Percentiles rank a stretch among this genome's conserved stretches.
These are phyloP conservation scores for Nasonia oneida DNA, from an alignment of 2,888 invertebrate genomes.

Conservation along the genomic window DNA sequence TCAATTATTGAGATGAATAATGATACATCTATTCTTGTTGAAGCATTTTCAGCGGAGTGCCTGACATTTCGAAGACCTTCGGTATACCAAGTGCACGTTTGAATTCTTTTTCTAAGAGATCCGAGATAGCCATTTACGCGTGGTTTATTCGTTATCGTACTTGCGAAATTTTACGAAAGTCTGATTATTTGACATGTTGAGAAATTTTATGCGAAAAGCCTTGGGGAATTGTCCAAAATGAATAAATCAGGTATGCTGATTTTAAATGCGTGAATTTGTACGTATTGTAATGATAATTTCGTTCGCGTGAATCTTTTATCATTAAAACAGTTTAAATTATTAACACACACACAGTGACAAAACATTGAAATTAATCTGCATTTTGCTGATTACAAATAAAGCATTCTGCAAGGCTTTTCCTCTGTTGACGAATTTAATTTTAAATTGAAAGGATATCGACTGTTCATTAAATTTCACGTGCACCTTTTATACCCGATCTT, in stretches of 20 bases:
- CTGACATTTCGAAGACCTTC: conserved; percentile 72
- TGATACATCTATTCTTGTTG: conserved; percentile 72
- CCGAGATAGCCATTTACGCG: neutral
- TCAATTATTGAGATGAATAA: conserved; percentile 66
- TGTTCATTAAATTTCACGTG: conserved; percentile 57
- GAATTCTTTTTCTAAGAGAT: conserved; percentile 13
- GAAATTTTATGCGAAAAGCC: conserved; percentile 35
- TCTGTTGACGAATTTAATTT: conserved; percentile 14
- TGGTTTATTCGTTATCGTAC: neutral
- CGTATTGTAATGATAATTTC: neutral
- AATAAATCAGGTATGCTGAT: neutral
- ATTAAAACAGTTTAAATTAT: neutral
- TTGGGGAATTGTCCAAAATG: conserved; percentile 1
- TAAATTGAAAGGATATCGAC: conserved; percentile 27
- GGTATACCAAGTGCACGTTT: conserved; percentile 67
- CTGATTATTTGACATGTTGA: neutral
- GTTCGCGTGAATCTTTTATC: neutral
- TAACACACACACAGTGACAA: neutral
- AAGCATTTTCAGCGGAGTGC: conserved; percentile 75
- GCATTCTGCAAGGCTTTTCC: conserved; percentile 17
- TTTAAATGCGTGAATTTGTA: neutral
- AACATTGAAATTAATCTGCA: neutral
- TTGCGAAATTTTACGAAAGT: neutral
- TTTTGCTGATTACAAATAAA: neutral
- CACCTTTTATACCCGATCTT: conserved; percentile 68